Conservation (phyloP, 2,797 vertebrate species). For the Coregonus suidteri region DNA sequence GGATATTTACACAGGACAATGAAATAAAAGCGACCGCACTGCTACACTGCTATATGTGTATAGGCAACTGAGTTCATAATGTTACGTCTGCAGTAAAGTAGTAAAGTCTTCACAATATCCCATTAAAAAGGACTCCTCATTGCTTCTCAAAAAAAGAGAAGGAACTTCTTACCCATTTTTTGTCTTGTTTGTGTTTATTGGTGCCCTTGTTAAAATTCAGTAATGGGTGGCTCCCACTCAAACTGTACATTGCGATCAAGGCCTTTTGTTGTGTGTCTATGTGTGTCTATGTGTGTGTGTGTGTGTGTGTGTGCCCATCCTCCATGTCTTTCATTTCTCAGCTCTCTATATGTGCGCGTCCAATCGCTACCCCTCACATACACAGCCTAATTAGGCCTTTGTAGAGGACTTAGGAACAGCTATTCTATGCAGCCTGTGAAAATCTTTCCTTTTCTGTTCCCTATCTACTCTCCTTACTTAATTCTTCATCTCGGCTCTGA, state of each 20-base stretch:
- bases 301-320: neutral
- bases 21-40: too few species aligned
- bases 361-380: conserved; percentile 15
- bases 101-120: neutral
- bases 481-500: neutral
- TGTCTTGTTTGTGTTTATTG: conserved; percentile 55
- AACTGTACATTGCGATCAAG: conserved; percentile 58
- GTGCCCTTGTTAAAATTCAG: conserved; percentile 52
- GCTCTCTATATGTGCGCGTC: conserved; percentile 27
- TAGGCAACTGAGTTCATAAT: neutral
- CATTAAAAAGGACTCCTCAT: neutral
- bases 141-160: conserved; percentile 46
- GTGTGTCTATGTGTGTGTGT: conserved; percentile 6
- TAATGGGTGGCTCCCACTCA: conserved; percentile 57
- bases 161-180: conserved; percentile 19
- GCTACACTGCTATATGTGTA: neutral
- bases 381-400: conserved; percentile 41
- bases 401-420: conserved; percentile 10
- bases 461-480: neutral
- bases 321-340: conserved; percentile 39
- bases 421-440: neutral
- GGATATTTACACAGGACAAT: too few species aligned
- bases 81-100: neutral
- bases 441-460: conserved; percentile 28
- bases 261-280: conserved; percentile 39